phyloP scores from a whole-genome alignment of 1,140 invertebrate species.

The Drosophila kepulauana region DNA sequence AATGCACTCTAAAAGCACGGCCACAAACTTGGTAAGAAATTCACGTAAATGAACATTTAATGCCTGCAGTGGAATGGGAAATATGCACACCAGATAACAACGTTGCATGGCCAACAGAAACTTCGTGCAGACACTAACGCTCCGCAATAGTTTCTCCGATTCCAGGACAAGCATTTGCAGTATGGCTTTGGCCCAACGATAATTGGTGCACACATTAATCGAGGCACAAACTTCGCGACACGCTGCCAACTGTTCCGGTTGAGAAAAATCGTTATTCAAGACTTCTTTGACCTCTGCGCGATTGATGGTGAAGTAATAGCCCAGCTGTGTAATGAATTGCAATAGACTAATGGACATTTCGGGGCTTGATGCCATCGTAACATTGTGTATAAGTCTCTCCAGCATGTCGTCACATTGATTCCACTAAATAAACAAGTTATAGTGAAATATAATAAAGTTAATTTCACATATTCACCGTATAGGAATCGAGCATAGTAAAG shows the following conservation, averaged over 20 bases:
- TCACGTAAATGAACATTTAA: conserved; percentile 51
- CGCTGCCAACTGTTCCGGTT: conserved; percentile 18
- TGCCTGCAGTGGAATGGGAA: conserved; percentile 60
- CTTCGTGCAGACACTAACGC: conserved; percentile 23
- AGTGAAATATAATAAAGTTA: neutral
- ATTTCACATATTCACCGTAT: conserved; percentile 26
- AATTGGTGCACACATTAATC: conserved; percentile 57
- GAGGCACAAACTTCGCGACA: conserved; percentile 48
- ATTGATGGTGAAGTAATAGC: conserved; percentile 68
- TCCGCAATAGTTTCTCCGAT: conserved; percentile 63
- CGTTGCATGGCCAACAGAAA: conserved; percentile 50
- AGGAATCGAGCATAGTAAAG: conserved; percentile 50
- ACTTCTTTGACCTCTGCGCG: conserved; percentile 36
- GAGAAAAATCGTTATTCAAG: conserved; percentile 42
- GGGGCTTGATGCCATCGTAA: conserved; percentile 44
- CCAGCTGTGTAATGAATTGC: conserved; percentile 56
- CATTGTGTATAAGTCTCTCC: conserved; percentile 62
- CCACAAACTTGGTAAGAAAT: conserved; percentile 64
- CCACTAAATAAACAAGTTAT: conserved; percentile 41
- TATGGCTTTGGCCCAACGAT: conserved; percentile 67
- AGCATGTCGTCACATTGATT: conserved; percentile 74
- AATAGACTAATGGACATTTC: conserved; percentile 55
- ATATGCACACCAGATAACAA: conserved; percentile 66
- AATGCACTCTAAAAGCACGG: conserved; percentile 54
- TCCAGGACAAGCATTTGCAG: conserved; percentile 67